These are phyloP conservation scores for Pegoplata infirma DNA, from an alignment of 2,888 invertebrate species.

Conservation along the genomic window DNA sequence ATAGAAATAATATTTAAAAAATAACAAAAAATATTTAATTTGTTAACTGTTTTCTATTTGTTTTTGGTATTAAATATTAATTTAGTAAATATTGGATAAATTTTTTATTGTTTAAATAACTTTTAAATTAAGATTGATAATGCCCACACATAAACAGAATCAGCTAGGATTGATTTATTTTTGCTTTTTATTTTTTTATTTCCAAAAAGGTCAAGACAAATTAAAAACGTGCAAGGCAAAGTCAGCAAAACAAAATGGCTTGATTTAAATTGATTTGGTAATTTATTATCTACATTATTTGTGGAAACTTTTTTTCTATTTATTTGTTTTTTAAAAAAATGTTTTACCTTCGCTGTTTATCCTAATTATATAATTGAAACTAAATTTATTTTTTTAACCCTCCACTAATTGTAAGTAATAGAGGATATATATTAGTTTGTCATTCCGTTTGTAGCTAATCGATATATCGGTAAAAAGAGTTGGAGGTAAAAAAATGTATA, in stretches of 20 bases:
- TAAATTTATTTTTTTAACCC: too few species aligned
- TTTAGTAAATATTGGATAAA: neutral
- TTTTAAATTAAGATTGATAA: conserved; percentile 35
- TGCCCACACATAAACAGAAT: conserved; percentile 6
- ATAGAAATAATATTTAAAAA: neutral
- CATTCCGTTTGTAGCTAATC: too few species aligned
- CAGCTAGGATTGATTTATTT: neutral
- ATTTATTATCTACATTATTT: too few species aligned
- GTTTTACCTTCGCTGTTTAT: too few species aligned
- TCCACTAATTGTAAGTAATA: too few species aligned
- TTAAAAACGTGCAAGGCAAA: neutral
- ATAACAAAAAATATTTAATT: neutral
- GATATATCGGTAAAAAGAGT: too few species aligned
- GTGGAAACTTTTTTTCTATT: too few species aligned
- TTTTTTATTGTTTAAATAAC: neutral
- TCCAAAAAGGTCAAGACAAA: neutral
- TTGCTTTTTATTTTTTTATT: neutral
- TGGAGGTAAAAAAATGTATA: too few species aligned
- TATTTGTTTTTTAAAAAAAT: too few species aligned
- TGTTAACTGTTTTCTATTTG: neutral
- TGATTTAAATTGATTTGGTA: conserved; percentile 14
- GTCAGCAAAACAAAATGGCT: neutral
- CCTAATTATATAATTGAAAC: too few species aligned
- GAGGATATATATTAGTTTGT: too few species aligned
- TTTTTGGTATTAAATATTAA: neutral